Percentiles rank a stretch among this genome's conserved stretches.
Conservation (phyloP, 30 jellyfish, hydroid and myxozoan species). For the Turritopsis rubra region DNA sequence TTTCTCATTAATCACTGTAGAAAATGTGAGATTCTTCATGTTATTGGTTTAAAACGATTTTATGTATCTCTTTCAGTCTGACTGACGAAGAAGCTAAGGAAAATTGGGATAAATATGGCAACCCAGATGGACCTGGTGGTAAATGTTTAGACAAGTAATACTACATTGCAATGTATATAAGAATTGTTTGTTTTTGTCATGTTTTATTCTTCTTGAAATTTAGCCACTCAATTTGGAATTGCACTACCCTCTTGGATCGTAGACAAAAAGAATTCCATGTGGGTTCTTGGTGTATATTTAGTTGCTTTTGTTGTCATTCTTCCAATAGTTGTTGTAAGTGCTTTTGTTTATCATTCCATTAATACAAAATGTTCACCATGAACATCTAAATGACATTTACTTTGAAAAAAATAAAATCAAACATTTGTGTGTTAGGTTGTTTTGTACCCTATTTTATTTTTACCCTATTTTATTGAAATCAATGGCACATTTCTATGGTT, state of each 20-base stretch:
- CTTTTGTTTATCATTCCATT: background rate
- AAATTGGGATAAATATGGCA: constrained; percentile 96
- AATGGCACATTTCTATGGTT: too few relatives aligned
- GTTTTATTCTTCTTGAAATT: constrained; percentile 1
- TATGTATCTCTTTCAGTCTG: constrained; percentile 41
- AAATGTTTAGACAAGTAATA: background rate
- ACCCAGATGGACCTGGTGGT: constrained; percentile 99
- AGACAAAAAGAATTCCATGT: constrained; percentile 90
- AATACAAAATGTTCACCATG: background rate
- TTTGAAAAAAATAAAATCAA: too few relatives aligned
- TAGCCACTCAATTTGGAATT: constrained; percentile 96
- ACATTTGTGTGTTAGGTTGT: too few relatives aligned
- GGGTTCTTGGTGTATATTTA: constrained; percentile 97
- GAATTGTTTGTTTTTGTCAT: background rate
- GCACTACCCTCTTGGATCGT: constrained; percentile 99
- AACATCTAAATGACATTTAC: background rate
- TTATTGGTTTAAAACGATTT: too few relatives aligned
- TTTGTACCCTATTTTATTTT: too few relatives aligned
- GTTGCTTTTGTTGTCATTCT: constrained; percentile 82
- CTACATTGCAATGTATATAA: background rate
- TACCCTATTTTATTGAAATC: background rate
- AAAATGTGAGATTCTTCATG: too few relatives aligned
- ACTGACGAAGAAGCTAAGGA: constrained; percentile 93
- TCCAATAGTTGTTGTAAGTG: constrained; percentile 89
- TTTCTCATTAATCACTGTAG: too few relatives aligned